These are phyloP conservation scores for Cataglyphis cursor DNA, from an alignment of 2,888 invertebrate species.

Conservation along the genomic window DNA sequence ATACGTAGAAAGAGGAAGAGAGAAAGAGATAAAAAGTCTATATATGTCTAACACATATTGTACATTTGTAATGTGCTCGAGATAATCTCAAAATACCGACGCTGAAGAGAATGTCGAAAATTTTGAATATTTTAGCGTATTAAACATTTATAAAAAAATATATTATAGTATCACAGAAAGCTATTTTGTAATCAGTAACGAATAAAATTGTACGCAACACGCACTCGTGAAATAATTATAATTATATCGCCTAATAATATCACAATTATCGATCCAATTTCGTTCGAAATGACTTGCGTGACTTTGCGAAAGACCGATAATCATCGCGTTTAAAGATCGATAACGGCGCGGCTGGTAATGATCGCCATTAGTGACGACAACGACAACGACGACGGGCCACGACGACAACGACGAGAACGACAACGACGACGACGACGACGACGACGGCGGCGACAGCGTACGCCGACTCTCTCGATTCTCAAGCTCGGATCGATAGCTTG, in stretches of 20 bases:
- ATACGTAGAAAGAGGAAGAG: not conserved
- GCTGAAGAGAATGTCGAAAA: not conserved
- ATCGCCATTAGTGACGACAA: constrained; percentile 48
- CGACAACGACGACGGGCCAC: constrained; percentile 20
- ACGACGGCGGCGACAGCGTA: not conserved
- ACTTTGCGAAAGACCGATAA: constrained; percentile 50
- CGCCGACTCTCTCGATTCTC: constrained; percentile 50
- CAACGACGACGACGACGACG: constrained; percentile 17
- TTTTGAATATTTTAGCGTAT: not conserved
- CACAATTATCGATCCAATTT: constrained; percentile 54
- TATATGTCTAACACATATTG: not conserved
- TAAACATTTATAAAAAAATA: not conserved
- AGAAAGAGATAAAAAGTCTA: not conserved
- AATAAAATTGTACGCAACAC: not conserved
- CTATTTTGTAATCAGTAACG: not conserved
- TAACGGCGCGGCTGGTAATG: constrained; percentile 51
- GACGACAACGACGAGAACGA: not conserved
- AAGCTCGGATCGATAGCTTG: constrained; percentile 46
- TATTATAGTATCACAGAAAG: not conserved
- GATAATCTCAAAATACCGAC: not conserved
- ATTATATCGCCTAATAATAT: constrained; percentile 55
- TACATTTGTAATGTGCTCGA: not conserved
- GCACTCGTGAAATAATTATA: constrained; percentile 12
- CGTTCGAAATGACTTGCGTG: constrained; percentile 52
- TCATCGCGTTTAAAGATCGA: constrained; percentile 57